Evolutionary conservation across 2,113 vertebrate species (phyloP).

Genomic region (Megaceryle maxima): DNA sequence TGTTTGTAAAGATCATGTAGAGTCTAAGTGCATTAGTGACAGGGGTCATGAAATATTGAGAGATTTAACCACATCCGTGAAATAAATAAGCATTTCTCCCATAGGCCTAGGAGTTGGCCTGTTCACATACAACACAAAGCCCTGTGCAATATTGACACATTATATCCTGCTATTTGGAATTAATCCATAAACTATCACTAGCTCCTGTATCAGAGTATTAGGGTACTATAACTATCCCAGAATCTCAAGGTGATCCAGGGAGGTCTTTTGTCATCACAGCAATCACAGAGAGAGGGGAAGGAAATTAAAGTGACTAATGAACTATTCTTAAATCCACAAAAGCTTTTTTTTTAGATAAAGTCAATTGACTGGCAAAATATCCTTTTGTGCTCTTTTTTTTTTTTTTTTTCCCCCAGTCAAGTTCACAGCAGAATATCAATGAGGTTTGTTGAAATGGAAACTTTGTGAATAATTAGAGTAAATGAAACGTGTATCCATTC

Average conservation of each 20-base stretch:
- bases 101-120: neutral
- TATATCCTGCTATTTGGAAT: conserved; percentile 2
- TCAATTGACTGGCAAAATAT: conserved; percentile 46
- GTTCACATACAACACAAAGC: neutral
- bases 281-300: neutral
- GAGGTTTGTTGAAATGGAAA: conserved; percentile 71
- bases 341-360: neutral
- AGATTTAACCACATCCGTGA: conserved; percentile 24
- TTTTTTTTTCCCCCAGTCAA: conserved; percentile 5
- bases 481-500: conserved; percentile 67
- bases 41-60: conserved; percentile 44
- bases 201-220: neutral
- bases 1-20: conserved; percentile 9
- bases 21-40: conserved; percentile 14
- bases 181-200: neutral
- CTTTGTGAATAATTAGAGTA: conserved; percentile 70
- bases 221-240: neutral
- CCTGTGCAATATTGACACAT: neutral
- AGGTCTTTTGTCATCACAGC: neutral
- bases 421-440: conserved; percentile 65
- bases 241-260: neutral
- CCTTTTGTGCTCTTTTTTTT: conserved; percentile 15
- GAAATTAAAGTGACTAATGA: conserved; percentile 6
- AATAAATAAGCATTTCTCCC: conserved; percentile 17
- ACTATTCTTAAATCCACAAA: conserved; percentile 47